Evolutionary conservation across 2,113 vertebrate genomes (phyloP), one percentile per base, ranked within the genome.

Genomic region (Aegypius monachus): DNA sequence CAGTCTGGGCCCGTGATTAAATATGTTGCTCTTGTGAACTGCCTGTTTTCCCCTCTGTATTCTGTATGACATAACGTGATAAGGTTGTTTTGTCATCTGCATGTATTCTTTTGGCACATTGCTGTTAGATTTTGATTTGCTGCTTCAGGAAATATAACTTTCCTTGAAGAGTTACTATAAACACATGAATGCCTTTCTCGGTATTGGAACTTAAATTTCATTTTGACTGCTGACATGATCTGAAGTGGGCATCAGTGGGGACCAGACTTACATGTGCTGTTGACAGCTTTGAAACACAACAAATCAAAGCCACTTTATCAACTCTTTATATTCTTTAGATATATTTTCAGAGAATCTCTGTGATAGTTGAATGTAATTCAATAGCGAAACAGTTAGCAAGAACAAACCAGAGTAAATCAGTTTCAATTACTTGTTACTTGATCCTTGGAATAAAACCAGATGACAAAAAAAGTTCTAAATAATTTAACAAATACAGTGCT

Each of bases 351-450:
- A 75, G 43, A 40, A 50, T 80, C 47, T 82, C 31, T 93, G 58
- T 61, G 85, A 40, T 63, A 59, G 43, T 89, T 92, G 82, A 61
- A 29, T 92, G 85, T 59, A 56, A 93, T 59, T 92, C 0, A 0
- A 93, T 94, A 95, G 75, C 45, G 55, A 91, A 89, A 65, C 50
- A 86, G 36, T 88, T 81, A 77, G 14, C 58, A 92, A 70, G 72
- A 83, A 31, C 67, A 81, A 95, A 86, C 53, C 45, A 56, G 77
- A 78, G 32, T 53, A 72, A 82, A 72, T 78, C 43, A 45, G 32
- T 65, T 96, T 63, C 71, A 77, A 77, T 80, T 77, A 75, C 88
- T 92, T 95, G 88, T 25, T 90, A 56, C 75, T 91, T 88, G 83
- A 83, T 92, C 68, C 63, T 83, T 86, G 80, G 82, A 88, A 70